Evolutionary conservation across 2,113 vertebrate species (phyloP).

Genomic region (Neofelis nebulosa): DNA sequence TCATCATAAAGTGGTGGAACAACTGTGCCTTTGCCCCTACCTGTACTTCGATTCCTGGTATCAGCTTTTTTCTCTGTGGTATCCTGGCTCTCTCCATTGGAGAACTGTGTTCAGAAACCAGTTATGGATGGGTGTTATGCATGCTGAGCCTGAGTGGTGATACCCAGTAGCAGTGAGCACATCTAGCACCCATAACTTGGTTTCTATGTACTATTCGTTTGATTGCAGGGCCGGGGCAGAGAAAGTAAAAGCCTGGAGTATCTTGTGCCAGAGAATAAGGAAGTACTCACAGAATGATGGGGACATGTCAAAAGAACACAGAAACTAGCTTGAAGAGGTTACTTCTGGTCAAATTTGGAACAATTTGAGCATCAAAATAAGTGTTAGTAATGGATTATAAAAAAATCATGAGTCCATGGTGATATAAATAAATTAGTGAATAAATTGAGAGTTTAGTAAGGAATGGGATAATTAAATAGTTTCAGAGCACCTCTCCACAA

Average conservation of each 20-base stretch:
- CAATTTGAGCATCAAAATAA: background rate
- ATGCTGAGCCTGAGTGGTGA: background rate
- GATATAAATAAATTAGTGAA: background rate
- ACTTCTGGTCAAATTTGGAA: background rate
- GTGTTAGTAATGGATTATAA: background rate
- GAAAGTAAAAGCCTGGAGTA: background rate
- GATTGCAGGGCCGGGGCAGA: background rate
- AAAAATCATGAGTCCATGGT: background rate
- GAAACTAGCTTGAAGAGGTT: background rate
- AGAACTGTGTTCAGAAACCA: background rate
- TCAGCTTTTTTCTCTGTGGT: background rate
- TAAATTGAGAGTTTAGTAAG: conserved; percentile 5
- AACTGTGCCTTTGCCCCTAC: background rate
- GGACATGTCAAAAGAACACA: background rate
- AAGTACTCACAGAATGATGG: background rate
- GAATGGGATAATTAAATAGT: background rate
- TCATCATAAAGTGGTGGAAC: background rate
- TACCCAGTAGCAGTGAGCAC: background rate
- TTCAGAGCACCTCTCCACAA: background rate
- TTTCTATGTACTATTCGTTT: background rate
- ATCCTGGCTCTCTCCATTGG: background rate
- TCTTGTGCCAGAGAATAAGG: background rate
- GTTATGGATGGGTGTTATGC: background rate
- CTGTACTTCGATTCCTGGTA: background rate
- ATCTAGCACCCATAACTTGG: background rate